Conservation (phyloP, 2,888 invertebrate species). For the Pollenia griseotomentosa region DNA sequence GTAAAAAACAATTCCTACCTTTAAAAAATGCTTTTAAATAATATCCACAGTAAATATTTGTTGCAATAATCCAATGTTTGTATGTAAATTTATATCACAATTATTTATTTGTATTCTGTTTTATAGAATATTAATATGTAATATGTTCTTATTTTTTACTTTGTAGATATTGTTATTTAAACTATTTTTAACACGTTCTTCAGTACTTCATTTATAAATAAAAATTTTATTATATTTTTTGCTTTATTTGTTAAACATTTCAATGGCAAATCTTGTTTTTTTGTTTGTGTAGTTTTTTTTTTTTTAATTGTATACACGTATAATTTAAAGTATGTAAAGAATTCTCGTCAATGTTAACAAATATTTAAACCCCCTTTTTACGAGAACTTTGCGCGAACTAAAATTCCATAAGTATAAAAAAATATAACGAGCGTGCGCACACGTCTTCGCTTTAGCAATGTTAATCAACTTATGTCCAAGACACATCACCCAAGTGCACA, state of each 20-base stretch:
- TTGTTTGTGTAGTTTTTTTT: slow-evolving; percentile 28
- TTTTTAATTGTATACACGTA: no score
- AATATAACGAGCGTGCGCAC: slow-evolving; percentile 66
- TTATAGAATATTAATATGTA: slow-evolving; percentile 22
- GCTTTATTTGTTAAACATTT: neutral
- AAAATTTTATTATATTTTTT: neutral
- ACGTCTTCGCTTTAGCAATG: slow-evolving; percentile 55
- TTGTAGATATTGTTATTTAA: neutral
- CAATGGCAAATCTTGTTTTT: slow-evolving; percentile 27
- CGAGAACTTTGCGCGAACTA: slow-evolving; percentile 25
- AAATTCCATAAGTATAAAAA: slow-evolving; percentile 8
- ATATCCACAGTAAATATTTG: no score
- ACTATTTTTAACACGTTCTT: slow-evolving; percentile 36
- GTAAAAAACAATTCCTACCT: slow-evolving; percentile 26
- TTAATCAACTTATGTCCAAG: slow-evolving; percentile 57
- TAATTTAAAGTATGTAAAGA: no score
- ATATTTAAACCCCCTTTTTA: slow-evolving; percentile 17
- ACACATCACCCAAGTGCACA: slow-evolving; percentile 22
- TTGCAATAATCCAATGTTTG: slow-evolving; percentile 21
- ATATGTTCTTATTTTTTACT: neutral
- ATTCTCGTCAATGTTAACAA: slow-evolving; percentile 19
- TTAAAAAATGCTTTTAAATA: neutral
- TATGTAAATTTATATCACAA: neutral
- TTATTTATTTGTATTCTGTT: slow-evolving; percentile 22
- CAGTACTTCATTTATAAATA: neutral